Base-by-base conservation (phyloP, 2,113 vertebrate genomes). In the Psettodes erumei region DNA sequence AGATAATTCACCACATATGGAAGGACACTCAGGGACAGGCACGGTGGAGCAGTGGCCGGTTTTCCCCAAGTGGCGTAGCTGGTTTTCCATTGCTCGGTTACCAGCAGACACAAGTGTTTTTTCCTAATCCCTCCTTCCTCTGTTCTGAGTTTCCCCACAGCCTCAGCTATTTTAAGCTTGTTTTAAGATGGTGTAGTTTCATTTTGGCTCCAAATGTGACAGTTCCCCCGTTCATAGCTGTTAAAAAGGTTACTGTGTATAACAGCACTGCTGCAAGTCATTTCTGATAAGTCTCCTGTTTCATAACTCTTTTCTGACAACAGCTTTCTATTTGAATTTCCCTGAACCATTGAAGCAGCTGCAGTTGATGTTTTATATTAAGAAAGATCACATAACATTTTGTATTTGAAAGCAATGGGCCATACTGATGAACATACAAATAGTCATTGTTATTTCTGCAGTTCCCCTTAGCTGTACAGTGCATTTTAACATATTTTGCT, bases 131-230 rank as follows among this genome's bases (percentile, higher is more conserved):
- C 56, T 43, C 61, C 64, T 71, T 67, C 81, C 69, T 45, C 76
- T 75, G 66, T 45, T 75, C 70, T 38, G 63, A 58, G 50, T 84
- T 88, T 88, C 86, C 81, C 77, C 70, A 70, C 53, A 76, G 81
- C 72, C 65, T 61, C 1, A 28, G 51, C 82, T 92, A 89, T 91
- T 90, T 90, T 88, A 75, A 84, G 81, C 40, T 77, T 68, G 71
- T 82, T 87, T 84, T 67, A 79, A 82, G 32, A 78, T 82, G 10
- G 4, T 4, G 48, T 27, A 66, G 58, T 84, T 89, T 82, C 58
- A 64, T 61, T 82, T 65, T 72, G 33, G 25, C 71, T 84, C 50
- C 28, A 75, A 79, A 89, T 43, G 37, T 85, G 71, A 82, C 71
- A 78, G 69, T 71, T 86, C 71, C 55, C 63, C 33, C 48, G 71